Evolutionary conservation across 2,888 invertebrate genomes (phyloP), one percentile per base, ranked within the genome.

Genomic region (Uloborus plumipes): DNA sequence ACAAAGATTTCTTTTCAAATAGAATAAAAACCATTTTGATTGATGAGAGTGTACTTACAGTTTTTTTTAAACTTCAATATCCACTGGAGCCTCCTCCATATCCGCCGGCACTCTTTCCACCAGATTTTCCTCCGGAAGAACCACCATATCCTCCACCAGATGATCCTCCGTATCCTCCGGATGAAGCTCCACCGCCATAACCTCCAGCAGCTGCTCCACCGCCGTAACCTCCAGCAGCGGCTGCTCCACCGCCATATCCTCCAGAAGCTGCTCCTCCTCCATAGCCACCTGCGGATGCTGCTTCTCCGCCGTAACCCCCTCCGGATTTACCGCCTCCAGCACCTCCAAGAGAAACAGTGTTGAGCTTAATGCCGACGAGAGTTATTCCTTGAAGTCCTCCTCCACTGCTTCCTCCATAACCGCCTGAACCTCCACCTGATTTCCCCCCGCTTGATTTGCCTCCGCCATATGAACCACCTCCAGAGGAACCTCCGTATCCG

Each of bases 311-410:
- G 15, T 16, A 15, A 7, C 71, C 55, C 16, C 71, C 71, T n/a
- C 62, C 39, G 13, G 39, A 55, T 58, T 51, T 51, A n/a, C 70
- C 70, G 18, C 55, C 70, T 31, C 22, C 39, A 18, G 50, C 39
- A 18, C 39, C 62, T 2, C 78, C 84, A 2, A 79, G 55, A 49
- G 74, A 51, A n/a, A 84, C 84, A 3, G 84, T 84, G 66, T 79
- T 79, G 50, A 84, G 22, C 71, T 79, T 79, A 51, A 84, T 79
- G 51, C 84, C 84, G 55, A 79, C 79, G 16, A 84, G 74, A 13
- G 78, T 79, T 14, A 84, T 79, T 59, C 84, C 84, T 65, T 79
- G 84, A 14, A 84, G 50, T 18, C 72, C 82, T 13, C 69, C 74
- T 1, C 73, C 51, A 26, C 80, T 39, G 2, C 61, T 18, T 1